Base-by-base conservation (phyloP, 2,797 vertebrate genomes). In the Ceryle rudis region DNA sequence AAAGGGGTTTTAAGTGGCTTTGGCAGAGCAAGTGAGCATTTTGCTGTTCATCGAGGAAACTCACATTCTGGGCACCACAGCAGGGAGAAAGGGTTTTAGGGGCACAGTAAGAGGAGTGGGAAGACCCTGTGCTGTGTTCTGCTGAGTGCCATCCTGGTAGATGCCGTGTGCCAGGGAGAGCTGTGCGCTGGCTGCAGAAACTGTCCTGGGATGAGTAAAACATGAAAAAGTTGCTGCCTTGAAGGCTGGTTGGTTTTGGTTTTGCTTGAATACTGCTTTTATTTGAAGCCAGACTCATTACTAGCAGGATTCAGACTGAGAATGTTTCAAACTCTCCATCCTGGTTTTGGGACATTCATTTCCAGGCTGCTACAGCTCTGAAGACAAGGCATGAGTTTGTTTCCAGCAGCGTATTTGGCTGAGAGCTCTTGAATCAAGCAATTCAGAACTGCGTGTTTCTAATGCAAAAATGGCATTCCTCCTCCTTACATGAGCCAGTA, bases 21-120 rank as follows among this genome's bases (percentile, higher is more conserved):
- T 7, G 1, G 55, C 26, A 69, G 49, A 83, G 42, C 44, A 60
- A 61, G 42, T 0, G 4, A 79, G 35, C 19, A 5, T 60, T 57
- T 55, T 47, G 15, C 54, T 29, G n/a, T 0, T 1, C 17, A 29
- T 41, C 0, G 1, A 55, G 58, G 29, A 57, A 81, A 31, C 2
- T 3, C 1, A 1, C n/a, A 3, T 39, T 62, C 33, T 62, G 61
- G 82, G 23, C 60, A n/a, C 31, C 0, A 7, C 0, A 1, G 42
- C 3, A 57, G 60, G 54, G 37, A 78, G 52, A 62, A 67, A 11
- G 33, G 28, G 31, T 1, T 55, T 91, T 42, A 42, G 52, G 55
- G 70, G 49, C 61, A 73, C 1, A 0, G 44, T 3, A 22, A 41
- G 29, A 33, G 47, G 20, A 35, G 41, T 0, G 5, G 16, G 55